phyloP scores from a whole-genome alignment of 2,113 vertebrate species.

The Bombycilla garrulus region DNA sequence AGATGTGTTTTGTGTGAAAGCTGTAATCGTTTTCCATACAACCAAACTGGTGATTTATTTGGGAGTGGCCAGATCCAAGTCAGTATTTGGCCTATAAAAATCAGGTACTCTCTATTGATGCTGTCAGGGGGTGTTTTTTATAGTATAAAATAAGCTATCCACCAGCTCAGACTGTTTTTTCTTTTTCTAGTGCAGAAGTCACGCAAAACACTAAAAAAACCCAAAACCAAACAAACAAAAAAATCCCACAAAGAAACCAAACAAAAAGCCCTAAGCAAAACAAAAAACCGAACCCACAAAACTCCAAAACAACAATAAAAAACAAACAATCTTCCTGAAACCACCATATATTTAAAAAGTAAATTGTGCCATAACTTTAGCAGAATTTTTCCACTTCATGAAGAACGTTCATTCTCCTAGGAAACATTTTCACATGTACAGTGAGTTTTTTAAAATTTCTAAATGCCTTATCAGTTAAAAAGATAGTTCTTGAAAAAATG shows the following conservation, averaged over 20 bases:
- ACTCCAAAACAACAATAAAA: neutral
- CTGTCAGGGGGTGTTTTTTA: neutral
- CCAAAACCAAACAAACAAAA: neutral
- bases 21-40: neutral
- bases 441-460: neutral
- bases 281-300: neutral
- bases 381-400: neutral
- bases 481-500: neutral
- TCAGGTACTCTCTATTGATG: neutral
- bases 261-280: neutral
- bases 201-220: neutral
- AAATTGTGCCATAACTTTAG: neutral
- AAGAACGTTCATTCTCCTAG: neutral
- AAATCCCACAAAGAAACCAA: neutral
- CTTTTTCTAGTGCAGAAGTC: neutral
- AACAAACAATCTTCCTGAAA: neutral
- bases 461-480: neutral
- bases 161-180: neutral
- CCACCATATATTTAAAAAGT: neutral
- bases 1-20: neutral
- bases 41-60: neutral
- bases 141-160: neutral
- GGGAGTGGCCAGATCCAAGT: neutral
- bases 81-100: neutral
- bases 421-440: neutral